phyloP scores from a whole-genome alignment of 2,888 invertebrate species.

The Hedychridium roseum region DNA sequence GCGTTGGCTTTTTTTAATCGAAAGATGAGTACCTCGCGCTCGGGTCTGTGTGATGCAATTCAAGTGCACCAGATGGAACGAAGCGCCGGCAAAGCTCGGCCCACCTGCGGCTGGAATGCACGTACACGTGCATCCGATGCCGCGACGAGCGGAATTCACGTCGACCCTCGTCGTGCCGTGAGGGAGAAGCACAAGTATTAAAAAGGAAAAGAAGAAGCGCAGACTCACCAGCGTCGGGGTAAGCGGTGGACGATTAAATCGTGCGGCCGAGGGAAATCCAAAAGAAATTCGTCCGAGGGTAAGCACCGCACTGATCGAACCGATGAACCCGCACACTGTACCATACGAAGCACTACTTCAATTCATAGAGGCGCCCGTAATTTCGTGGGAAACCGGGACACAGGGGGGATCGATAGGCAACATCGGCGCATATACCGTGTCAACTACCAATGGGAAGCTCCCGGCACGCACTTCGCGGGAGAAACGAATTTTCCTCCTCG shows the following conservation, averaged over 20 bases:
- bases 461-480: no score
- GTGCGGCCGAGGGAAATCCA: no score
- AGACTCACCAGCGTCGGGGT: slow-evolving; percentile 21
- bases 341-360: slow-evolving; percentile 30
- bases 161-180: slow-evolving; percentile 1
- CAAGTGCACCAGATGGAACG: slow-evolving; percentile 41
- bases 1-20: no score
- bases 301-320: slow-evolving; percentile 31
- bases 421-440: slow-evolving; percentile 36
- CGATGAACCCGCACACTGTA: slow-evolving; percentile 22
- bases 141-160: not conserved
- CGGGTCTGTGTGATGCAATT: slow-evolving; percentile 18
- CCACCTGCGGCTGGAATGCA: slow-evolving; percentile 23
- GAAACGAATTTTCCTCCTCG: no score
- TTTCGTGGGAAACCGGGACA: slow-evolving; percentile 30
- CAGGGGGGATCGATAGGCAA: slow-evolving; percentile 43
- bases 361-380: slow-evolving; percentile 29
- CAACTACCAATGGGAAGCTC: no score
- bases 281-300: no score
- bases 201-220: no score
- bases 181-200: slow-evolving; percentile 1
- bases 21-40: not conserved
- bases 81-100: slow-evolving; percentile 30
- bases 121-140: slow-evolving; percentile 37
- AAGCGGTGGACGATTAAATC: no score